These are phyloP conservation scores for Drosophila oshimai DNA, from an alignment of 1,140 invertebrate genomes.

Conservation along the genomic window DNA sequence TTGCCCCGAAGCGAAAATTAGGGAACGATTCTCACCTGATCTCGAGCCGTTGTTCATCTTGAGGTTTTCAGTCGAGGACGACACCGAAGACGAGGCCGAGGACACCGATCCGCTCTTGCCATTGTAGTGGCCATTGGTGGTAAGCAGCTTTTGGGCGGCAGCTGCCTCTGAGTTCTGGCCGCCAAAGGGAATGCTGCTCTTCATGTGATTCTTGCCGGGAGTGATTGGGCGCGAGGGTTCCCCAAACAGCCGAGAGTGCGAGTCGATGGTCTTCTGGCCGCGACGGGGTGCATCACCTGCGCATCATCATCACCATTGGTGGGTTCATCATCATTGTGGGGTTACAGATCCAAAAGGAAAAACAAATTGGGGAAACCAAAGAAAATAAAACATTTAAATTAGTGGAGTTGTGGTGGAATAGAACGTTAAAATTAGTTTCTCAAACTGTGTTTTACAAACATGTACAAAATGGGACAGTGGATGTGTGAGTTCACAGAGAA, in stretches of 20 bases:
- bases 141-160: constrained; percentile 58
- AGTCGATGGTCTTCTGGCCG: constrained; percentile 74
- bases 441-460: constrained; percentile 13
- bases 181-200: constrained; percentile 82
- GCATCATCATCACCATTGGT: background rate
- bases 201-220: constrained; percentile 81
- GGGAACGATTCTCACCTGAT: constrained; percentile 50
- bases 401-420: constrained; percentile 30
- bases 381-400: constrained; percentile 40
- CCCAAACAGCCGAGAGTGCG: constrained; percentile 80
- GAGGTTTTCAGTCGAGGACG: constrained; percentile 78
- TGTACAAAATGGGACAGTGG: constrained; percentile 1
- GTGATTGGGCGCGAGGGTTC: constrained; percentile 73
- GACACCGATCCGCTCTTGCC: constrained; percentile 77
- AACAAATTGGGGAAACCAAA: constrained; percentile 23
- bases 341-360: constrained; percentile 13
- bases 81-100: constrained; percentile 79
- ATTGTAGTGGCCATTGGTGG: constrained; percentile 70
- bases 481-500: background rate
- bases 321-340: background rate
- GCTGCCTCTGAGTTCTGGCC: constrained; percentile 59
- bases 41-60: constrained; percentile 73
- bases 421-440: constrained; percentile 27
- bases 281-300: constrained; percentile 77
- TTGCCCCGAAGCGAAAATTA: background rate